Conservation (phyloP, 37 sponge, comb jelly and placozoan genomes). For the Halichondria panicea region DNA sequence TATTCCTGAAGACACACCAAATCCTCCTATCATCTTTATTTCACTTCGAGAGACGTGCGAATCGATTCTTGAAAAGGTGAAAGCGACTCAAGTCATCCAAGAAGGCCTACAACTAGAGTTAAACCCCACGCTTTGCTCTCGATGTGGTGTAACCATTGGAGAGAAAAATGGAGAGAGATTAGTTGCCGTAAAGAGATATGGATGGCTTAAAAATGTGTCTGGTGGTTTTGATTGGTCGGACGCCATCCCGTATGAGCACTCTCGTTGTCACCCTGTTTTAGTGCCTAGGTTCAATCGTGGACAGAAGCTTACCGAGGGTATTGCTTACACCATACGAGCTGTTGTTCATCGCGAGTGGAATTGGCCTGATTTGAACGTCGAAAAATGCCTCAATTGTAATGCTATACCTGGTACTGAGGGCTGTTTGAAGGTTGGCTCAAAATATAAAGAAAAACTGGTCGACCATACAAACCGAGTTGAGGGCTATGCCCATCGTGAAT, state of each 20-base stretch:
- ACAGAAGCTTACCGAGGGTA: constrained; percentile 5
- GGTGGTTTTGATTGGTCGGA: neutral
- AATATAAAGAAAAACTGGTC: neutral
- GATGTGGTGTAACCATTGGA: constrained; percentile 10
- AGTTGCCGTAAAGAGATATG: neutral
- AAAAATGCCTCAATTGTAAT: constrained; percentile 28
- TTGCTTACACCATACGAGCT: no score
- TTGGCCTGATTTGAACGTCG: constrained; percentile 33
- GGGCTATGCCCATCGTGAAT: no score
- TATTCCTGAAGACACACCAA: neutral
- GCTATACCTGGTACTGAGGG: neutral
- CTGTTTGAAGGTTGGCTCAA: constrained; percentile 6
- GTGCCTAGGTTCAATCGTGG: neutral
- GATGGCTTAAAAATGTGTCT: no score
- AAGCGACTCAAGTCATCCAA: neutral
- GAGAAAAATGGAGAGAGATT: constrained; percentile 1
- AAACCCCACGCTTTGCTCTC: constrained; percentile 10
- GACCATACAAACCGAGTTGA: constrained; percentile 3
- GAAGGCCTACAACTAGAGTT: constrained; percentile 20
- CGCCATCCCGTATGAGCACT: constrained; percentile 22
- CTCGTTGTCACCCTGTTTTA: constrained; percentile 36
- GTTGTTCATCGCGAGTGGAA: no score
- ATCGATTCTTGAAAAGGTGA: neutral
- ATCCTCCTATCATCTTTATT: constrained; percentile 17
- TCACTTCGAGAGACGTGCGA: neutral